Conservation (phyloP, 2,797 vertebrate species). For the Periophthalmus magnuspinnatus region DNA sequence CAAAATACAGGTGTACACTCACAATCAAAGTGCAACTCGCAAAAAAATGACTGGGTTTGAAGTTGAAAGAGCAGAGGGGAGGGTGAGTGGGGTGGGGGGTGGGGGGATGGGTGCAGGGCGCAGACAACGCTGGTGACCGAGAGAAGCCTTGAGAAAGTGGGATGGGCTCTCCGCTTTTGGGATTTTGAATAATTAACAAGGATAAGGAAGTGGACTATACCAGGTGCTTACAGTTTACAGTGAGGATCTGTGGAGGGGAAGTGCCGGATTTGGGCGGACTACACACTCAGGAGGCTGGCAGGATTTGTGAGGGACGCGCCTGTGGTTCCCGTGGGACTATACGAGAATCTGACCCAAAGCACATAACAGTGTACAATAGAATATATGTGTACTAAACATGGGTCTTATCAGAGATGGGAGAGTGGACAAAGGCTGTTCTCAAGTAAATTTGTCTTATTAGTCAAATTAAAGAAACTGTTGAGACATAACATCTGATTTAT, state of each 20-base stretch:
- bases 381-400: slow-evolving; percentile 47
- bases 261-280: slow-evolving; percentile 65
- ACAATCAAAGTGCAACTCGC: slow-evolving; percentile 82
- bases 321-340: slow-evolving; percentile 70
- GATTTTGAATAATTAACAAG: slow-evolving; percentile 76
- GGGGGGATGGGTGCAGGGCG: slow-evolving; percentile 4
- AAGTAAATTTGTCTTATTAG: neutral
- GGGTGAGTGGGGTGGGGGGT: too few relatives aligned
- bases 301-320: slow-evolving; percentile 67
- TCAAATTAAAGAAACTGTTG: too few relatives aligned
- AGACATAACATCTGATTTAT: too few relatives aligned
- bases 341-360: slow-evolving; percentile 50
- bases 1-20: slow-evolving; percentile 84
- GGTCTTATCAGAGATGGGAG: neutral
- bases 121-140: slow-evolving; percentile 66
- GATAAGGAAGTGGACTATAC: slow-evolving; percentile 71
- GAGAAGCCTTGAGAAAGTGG: slow-evolving; percentile 64
- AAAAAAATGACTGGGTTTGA: slow-evolving; percentile 82
- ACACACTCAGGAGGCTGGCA: slow-evolving; percentile 60
- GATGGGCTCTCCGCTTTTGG: slow-evolving; percentile 57
- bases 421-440: neutral
- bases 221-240: slow-evolving; percentile 73
- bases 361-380: slow-evolving; percentile 14
- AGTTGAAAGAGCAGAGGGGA: slow-evolving; percentile 79
- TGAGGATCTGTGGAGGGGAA: slow-evolving; percentile 67